Base-by-base conservation (phyloP, 2,113 vertebrate species). In the Caranx ignobilis region DNA sequence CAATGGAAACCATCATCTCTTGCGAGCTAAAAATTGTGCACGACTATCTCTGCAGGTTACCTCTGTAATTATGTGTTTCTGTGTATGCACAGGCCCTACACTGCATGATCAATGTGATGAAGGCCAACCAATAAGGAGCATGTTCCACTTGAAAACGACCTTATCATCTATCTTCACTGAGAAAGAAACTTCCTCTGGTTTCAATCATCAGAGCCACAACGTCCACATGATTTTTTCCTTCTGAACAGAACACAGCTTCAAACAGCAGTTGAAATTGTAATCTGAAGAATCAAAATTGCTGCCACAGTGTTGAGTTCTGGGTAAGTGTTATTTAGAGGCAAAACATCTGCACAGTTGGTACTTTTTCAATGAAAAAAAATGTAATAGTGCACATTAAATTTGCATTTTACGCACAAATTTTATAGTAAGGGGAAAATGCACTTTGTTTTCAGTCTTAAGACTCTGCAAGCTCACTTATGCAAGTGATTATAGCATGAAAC, bases 41-140 rank as follows among this genome's bases (percentile, higher is more conserved):
- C 31, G 45, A 1, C 26, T 26, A 15, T 50, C 57, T 74, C 65
- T 21, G 34, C 48, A 60, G 57, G 78, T 50, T 47, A 31, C 37
- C 34, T 31, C 41, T 10, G 41, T 76, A 85, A 85, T 84, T 34
- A 70, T 18, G 34, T 43, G 34, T 65, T 43, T 68, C 71, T 34
- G 39, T 65, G 84, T 64, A 19, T 37, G 54, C 4, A 3, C 54
- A 47, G n/a, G 43, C 47, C 3, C 78, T 12, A 65, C 7, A 0
- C 50, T 11, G 19, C 45, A 34, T 59, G 18, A 26, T 2, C 15
- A 56, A 13, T 0, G 52, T 66, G 35, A 82, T 61, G 12, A 48
- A 62, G 57, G 35, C 0, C 19, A 31, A 26, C 39, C 71, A 63
- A 79, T 74, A 11, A 61, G 31, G 12, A 31, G 16, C 66, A 48